A percentile compares a stretch with the other conserved stretches of the same genome.
phyloP scores from a whole-genome alignment of 2,888 invertebrate species.

The Cryptocephalus primarius region DNA sequence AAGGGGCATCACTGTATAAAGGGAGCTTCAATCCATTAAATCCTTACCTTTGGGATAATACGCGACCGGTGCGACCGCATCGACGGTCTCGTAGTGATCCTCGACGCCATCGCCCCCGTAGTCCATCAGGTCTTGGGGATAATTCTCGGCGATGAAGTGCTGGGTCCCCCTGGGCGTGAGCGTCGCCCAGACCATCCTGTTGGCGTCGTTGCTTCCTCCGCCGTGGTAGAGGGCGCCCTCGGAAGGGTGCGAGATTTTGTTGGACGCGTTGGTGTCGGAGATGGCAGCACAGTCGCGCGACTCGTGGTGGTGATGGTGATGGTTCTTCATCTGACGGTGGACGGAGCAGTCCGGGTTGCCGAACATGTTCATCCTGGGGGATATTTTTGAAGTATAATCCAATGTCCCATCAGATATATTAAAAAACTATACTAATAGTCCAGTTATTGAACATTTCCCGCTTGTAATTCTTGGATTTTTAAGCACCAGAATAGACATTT shows the following conservation, averaged over 20 bases:
- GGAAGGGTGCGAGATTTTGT: conserved; percentile 31
- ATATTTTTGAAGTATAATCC: not conserved
- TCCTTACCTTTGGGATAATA: conserved; percentile 4
- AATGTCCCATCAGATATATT: not conserved
- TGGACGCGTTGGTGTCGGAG: conserved; percentile 34
- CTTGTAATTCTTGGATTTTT: too few relatives aligned
- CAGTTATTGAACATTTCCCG: too few relatives aligned
- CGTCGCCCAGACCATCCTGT: conserved; percentile 60
- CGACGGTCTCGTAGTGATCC: conserved; percentile 63
- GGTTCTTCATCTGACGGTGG: conserved; percentile 34
- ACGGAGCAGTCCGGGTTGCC: conserved; percentile 43
- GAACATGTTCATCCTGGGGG: conserved; percentile 43
- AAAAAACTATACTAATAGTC: too few relatives aligned
- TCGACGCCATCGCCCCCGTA: conserved; percentile 38
- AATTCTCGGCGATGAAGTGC: conserved; percentile 61
- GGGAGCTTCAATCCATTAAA: conserved; percentile 5
- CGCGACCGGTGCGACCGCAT: conserved; percentile 24
- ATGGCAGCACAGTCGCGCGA: conserved; percentile 30
- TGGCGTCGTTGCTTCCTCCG: conserved; percentile 25
- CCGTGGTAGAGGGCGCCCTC: conserved; percentile 31
- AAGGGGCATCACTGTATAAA: too few relatives aligned
- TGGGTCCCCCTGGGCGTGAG: conserved; percentile 71
- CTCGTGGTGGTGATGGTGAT: conserved; percentile 1
- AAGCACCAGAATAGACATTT: too few relatives aligned
- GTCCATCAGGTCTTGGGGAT: conserved; percentile 43